phyloP scores from a whole-genome alignment of 1,140 invertebrate species.

The Drosophila melanica region DNA sequence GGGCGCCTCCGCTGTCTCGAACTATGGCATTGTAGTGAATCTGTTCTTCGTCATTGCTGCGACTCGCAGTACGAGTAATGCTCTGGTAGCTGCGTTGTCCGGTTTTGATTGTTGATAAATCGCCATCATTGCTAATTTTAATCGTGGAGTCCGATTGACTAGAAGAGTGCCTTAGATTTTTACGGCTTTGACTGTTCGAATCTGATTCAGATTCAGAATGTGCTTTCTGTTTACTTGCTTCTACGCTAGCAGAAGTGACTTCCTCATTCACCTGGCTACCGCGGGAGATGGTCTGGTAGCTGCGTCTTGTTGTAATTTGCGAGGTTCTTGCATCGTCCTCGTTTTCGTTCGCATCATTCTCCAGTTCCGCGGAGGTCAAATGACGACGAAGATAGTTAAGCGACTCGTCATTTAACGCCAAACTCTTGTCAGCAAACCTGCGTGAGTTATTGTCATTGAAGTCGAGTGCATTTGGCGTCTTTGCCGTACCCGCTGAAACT shows the following conservation, averaged over 20 bases:
- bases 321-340: background rate
- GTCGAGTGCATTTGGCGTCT: slow-evolving; percentile 28
- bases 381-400: slow-evolving; percentile 47
- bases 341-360: slow-evolving; percentile 34
- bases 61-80: background rate
- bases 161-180: background rate
- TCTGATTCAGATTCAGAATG: background rate
- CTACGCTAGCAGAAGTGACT: background rate
- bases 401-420: slow-evolving; percentile 23
- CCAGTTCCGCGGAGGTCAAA: slow-evolving; percentile 51
- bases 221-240: background rate
- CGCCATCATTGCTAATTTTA: background rate
- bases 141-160: background rate
- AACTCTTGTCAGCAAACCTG: slow-evolving; percentile 72
- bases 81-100: slow-evolving; percentile 15
- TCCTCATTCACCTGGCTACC: background rate
- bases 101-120: background rate
- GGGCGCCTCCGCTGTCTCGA: slow-evolving; percentile 39
- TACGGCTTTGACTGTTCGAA: too few relatives aligned
- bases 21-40: slow-evolving; percentile 64
- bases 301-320: slow-evolving; percentile 22
- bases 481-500: slow-evolving; percentile 28
- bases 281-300: slow-evolving; percentile 49
- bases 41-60: slow-evolving; percentile 27
- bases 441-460: slow-evolving; percentile 55